Evolutionary conservation across 1,140 invertebrate species (phyloP), one percentile per base, ranked within the genome.

Genomic region (Musca domestica): DNA sequence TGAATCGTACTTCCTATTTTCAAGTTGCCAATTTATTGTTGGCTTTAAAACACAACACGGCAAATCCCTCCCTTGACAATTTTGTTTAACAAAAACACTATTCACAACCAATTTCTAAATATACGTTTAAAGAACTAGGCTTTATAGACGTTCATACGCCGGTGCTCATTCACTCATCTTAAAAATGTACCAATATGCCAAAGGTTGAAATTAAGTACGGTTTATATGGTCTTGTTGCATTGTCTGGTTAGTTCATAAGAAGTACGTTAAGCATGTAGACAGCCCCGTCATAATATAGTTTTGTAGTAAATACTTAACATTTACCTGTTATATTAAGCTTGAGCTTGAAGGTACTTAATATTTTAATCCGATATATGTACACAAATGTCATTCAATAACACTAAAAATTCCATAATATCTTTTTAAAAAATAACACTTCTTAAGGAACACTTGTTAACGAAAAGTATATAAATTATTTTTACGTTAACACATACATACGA

Each of bases 331-430:
- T 61, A 30, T 61, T 61, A 61, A 61, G 56, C 56, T 61, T 61
- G 56, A 61, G 56, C 56, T 61, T 61, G 56, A 61, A 61, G 56
- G 56, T 61, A 61, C 56, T 61, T 61, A 61, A 61, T 61, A 19
- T 58, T 22, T 58, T 5, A 10, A 10, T 9, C n/a, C n/a, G n/a
- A n/a, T n/a, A n/a, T 5, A 25, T 25, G 6, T 17, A 25, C 27
- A 27, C 14, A 58, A 3, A 22, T 58, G 6, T 58, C 56, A 22
- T 58, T 27, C 6, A 22, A 58, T 25, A 5, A 22, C 12, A 19
- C 6, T 56, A 19, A 14, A 2, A n/a, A 10, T n/a, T 30, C 27
- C 9, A 30, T 4, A 30, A 9, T 30, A 4, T 30, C 27, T 30
- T 30, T 41, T 41, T 41, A 41, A 5, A 41, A 41, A 41, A 12